These are phyloP conservation scores for Nemotelus pantherinus DNA, from an alignment of 2,888 invertebrate genomes.

Conservation along the genomic window DNA sequence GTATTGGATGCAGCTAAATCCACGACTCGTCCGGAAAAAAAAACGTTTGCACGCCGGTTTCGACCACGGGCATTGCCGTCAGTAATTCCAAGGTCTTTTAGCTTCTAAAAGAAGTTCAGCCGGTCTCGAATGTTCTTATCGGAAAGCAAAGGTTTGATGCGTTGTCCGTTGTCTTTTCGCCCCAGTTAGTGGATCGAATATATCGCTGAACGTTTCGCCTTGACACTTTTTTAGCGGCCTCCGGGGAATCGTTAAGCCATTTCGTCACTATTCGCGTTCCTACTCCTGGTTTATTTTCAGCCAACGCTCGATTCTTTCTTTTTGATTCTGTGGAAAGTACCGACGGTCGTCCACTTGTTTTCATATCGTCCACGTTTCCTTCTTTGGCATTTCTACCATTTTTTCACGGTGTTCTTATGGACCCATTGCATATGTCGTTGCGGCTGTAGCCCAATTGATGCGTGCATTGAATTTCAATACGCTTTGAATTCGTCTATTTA, in stretches of 20 bases:
- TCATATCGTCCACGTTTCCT: not conserved
- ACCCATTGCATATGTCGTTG: not conserved
- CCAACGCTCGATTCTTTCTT: not conserved
- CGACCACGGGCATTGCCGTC: not conserved
- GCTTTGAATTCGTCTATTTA: no score
- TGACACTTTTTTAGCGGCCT: not conserved
- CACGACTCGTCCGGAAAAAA: not conserved
- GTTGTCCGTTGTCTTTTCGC: not conserved
- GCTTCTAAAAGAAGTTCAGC: not conserved
- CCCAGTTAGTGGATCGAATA: not conserved
- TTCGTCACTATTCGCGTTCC: not conserved
- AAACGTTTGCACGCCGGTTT: constrained; percentile 1
- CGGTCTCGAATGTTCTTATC: constrained; percentile 1
- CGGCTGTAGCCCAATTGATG: no score
- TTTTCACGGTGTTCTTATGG: not conserved
- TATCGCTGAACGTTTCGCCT: not conserved
- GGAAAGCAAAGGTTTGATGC: not conserved
- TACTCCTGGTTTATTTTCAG: not conserved
- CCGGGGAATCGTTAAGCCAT: no score
- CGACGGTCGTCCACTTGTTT: not conserved
- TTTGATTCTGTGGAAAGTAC: constrained; percentile 9
- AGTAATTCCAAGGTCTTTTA: not conserved
- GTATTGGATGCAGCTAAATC: constrained; percentile 4
- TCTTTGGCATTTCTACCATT: not conserved
- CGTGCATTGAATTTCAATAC: no score